Conservation (phyloP, 2,888 invertebrate genomes). For the Conus canariensis region DNA sequence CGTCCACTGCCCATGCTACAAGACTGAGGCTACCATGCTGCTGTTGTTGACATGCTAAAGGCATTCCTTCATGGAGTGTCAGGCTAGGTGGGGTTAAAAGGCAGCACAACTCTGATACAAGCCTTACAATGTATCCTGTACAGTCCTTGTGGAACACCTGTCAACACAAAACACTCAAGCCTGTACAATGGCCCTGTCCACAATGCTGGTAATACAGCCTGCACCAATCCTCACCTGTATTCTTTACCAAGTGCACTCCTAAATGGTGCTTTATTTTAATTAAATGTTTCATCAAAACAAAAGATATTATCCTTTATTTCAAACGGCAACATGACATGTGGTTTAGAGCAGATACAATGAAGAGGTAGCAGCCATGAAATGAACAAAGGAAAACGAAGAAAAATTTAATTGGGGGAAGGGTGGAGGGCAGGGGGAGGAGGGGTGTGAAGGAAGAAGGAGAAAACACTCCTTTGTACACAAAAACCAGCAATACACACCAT, state of each 20-base stretch:
- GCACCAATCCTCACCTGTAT: neutral
- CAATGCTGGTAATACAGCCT: neutral
- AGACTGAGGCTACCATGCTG: neutral
- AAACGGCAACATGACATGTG: no score
- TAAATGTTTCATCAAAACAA: no score
- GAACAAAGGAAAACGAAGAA: no score
- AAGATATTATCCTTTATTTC: no score
- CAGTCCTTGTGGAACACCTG: slow-evolving; percentile 51
- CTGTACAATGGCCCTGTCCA: neutral
- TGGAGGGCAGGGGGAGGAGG: neutral
- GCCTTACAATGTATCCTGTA: slow-evolving; percentile 52
- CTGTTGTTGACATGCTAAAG: neutral
- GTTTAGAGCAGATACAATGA: no score
- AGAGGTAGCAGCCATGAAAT: no score
- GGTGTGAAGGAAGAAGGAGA: no score
- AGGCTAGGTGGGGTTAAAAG: neutral
- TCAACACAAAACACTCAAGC: slow-evolving; percentile 30
- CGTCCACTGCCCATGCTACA: neutral
- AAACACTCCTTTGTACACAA: neutral
- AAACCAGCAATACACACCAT: neutral
- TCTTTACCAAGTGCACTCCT: neutral
- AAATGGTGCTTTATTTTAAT: no score
- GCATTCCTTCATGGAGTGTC: neutral
- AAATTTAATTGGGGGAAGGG: neutral
- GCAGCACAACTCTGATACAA: neutral